Base-by-base conservation (phyloP, 1,140 invertebrate genomes). In the Thrips palmi region DNA sequence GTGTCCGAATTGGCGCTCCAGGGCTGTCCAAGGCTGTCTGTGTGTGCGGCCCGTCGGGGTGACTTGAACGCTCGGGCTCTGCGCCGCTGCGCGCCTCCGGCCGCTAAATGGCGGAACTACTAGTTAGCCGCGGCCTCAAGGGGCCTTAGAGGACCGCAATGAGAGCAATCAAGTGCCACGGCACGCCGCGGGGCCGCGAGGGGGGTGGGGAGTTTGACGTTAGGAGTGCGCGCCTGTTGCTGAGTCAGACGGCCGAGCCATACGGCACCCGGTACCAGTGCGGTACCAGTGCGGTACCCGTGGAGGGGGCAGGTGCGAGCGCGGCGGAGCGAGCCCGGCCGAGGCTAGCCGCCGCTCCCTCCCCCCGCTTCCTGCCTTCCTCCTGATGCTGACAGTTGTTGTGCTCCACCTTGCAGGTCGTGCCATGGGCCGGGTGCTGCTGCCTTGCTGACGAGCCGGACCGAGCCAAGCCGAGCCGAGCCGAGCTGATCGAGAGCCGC, bases 361-460 rank as follows among this genome's bases (percentile, higher is more conserved):
- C 18, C 33, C 18, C 18, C 7, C 15, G 41, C 20, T 15, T 29
- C 28, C 37, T 36, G 27, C 40, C 27, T 25, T 30, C 20, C 23
- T 22, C 33, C 24, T 25, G 4, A 24, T 17, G 43, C 47, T 49
- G 43, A 49, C 47, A 49, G 47, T 49, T 47, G 47, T 47, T 45
- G 35, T 45, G 40, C 45, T 47, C 37, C 44, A 47, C 46, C 47
- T 49, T 49, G 46, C 46, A 49, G 47, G 47, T 43, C 41, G 24
- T 35, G 39, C 25, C 39, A 49, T 45, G 47, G 45, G 42, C 41
- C n/a, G n/a, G n/a, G n/a, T n/a, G n/a, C n/a, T n/a, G n/a, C n/a
- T n/a, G n/a, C n/a, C n/a, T n/a, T n/a, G n/a, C n/a, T n/a, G n/a
- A n/a, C n/a, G n/a, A n/a, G n/a, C n/a, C n/a, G n/a, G n/a, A n/a